A percentile compares a stretch with the other conserved stretches of the same genome.
phyloP scores from a whole-genome alignment of 2,888 invertebrate species.

The Lucinisca nassula region DNA sequence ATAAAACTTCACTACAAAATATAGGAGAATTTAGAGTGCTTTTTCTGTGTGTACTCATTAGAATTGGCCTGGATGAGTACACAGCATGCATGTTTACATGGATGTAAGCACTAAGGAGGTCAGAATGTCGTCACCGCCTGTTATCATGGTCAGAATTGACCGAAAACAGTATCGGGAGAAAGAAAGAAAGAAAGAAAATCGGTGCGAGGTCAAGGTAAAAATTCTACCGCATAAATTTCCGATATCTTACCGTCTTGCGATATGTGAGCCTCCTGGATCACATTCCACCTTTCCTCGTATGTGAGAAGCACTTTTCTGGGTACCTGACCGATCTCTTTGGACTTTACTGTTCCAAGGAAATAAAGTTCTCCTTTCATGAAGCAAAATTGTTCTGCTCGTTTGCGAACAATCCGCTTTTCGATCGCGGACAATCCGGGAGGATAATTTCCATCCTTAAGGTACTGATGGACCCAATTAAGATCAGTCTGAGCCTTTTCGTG shows the following conservation, averaged over 20 bases:
- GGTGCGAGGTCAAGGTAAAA: conserved; percentile 32
- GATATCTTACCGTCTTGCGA: conserved; percentile 51
- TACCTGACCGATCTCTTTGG: conserved; percentile 55
- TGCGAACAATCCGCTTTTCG: conserved; percentile 69
- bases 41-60: too few relatives aligned
- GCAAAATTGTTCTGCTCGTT: conserved; percentile 72
- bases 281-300: conserved; percentile 48
- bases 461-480: conserved; percentile 61
- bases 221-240: neutral
- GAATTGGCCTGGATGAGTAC: too few relatives aligned
- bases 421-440: conserved; percentile 60
- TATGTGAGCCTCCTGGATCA: conserved; percentile 49
- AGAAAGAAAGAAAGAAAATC: conserved; percentile 5
- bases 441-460: conserved; percentile 62
- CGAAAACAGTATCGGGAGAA: too few relatives aligned
- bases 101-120: neutral
- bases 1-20: too few relatives aligned
- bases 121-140: conserved; percentile 23
- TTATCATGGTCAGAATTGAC: too few relatives aligned
- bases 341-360: conserved; percentile 64
- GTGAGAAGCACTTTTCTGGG: conserved; percentile 60
- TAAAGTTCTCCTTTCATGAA: conserved; percentile 58
- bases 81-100: conserved; percentile 19
- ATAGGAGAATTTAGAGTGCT: too few relatives aligned
- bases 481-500: conserved; percentile 54